Evolutionary conservation across 92 coral and sea anemone genomes (phyloP), one percentile per base, ranked within the genome.

Genomic region (Epizoanthus rinbou): DNA sequence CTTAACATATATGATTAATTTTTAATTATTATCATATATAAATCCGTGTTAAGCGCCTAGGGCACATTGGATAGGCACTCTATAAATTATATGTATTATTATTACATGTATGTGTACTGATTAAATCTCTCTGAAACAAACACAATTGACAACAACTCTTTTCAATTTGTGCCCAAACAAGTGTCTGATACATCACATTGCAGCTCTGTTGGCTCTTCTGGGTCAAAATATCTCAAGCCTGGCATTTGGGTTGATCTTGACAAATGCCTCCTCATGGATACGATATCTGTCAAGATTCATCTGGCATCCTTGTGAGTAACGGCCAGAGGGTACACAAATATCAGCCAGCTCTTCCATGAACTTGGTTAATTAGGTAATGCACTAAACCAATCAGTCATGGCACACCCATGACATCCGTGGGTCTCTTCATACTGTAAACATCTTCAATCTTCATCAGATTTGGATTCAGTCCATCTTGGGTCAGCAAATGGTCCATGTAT

Each of bases 141-240:
- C 31, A 85, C 88, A 0, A 85, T 70, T 8, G 84, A 75, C 6
- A 68, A 47, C 9, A 85, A 84, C 59, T 79, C 89, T 73, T 85
- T 86, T 86, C 86, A 15, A 80, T 70, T 50, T 18, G 85, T 79
- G 80, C 80, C 86, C 54, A 80, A 43, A 17, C 86, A 86, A 41
- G 58, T 63, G 52, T 22, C 23, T 4, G 86, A 86, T 28, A 86
- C 89, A 60, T 62, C 86, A 24, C 90, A 73, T 13, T 79, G 33
- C 64, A 60, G 53, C 45, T 58, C 84, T 62, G 84, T 79, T 17
- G 53, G 83, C 79, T 81, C 69, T 31, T n/a, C 31, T 15, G 79
- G 82, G 66, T 80, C 81, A 57, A 81, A 87, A 47, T 57, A 80
- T 57, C 53, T 64, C 14, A 87, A 66, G 13, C 69, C 76, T 1